A percentile compares a stretch with the other conserved stretches of the same genome.
Conservation (phyloP, 2,888 invertebrate species). For the Mythimna albipuncta region DNA sequence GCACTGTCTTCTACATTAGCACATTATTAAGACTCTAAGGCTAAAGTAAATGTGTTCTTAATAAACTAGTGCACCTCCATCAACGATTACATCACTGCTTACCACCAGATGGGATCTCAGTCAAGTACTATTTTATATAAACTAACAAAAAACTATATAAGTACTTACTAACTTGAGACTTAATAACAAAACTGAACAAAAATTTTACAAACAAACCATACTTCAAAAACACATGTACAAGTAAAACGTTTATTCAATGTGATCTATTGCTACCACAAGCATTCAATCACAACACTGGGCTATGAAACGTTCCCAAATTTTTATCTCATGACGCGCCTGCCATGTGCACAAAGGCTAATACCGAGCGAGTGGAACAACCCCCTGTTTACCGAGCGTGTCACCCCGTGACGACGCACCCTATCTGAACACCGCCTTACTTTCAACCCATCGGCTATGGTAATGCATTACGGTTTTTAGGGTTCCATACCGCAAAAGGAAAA, state of each 20-base stretch:
- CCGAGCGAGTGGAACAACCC: slow-evolving; percentile 65
- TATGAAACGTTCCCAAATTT: slow-evolving; percentile 36
- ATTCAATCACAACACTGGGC: slow-evolving; percentile 13
- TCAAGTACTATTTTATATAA: too few relatives aligned
- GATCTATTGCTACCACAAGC: slow-evolving; percentile 32
- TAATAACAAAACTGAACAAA: neutral
- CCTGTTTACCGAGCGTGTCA: slow-evolving; percentile 72
- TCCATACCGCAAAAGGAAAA: too few relatives aligned
- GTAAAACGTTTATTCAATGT: slow-evolving; percentile 9
- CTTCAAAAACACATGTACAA: neutral
- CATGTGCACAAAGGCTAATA: slow-evolving; percentile 71
- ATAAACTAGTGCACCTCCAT: too few relatives aligned
- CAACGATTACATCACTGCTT: too few relatives aligned
- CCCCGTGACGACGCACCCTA: slow-evolving; percentile 71
- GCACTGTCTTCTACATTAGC: too few relatives aligned
- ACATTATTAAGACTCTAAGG: neutral
- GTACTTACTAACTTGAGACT: neutral
- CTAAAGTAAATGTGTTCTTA: too few relatives aligned
- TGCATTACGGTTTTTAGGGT: slow-evolving; percentile 67
- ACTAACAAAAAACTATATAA: too few relatives aligned
- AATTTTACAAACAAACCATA: neutral
- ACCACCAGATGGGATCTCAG: too few relatives aligned
- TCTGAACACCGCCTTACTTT: slow-evolving; percentile 75
- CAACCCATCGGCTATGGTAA: slow-evolving; percentile 75
- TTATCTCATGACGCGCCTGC: slow-evolving; percentile 69